Conservation (phyloP, 1,140 invertebrate species). For the Pemphigus obesinymphae region DNA sequence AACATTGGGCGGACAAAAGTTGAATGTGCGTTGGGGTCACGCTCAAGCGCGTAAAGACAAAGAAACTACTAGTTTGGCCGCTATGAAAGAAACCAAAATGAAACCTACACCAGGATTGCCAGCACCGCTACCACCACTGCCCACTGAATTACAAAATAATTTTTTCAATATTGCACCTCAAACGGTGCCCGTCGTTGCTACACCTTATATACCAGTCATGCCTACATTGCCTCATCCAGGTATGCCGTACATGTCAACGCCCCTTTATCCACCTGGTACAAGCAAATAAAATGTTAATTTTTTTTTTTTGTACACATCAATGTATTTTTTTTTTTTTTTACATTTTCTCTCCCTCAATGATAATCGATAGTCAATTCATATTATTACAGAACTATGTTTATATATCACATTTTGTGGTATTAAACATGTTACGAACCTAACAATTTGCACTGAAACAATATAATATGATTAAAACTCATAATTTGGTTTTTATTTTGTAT, state of each 20-base stretch:
- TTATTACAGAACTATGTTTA: background rate
- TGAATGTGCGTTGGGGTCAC: conserved; percentile 96
- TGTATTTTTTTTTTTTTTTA: background rate
- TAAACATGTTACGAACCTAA: too few species aligned
- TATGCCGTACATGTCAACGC: conserved; percentile 49
- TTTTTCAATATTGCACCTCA: conserved; percentile 68
- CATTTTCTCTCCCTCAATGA: background rate
- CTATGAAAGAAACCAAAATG: conserved; percentile 53
- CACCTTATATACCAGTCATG: conserved; percentile 52
- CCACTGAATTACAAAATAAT: conserved; percentile 71
- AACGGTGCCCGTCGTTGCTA: conserved; percentile 47
- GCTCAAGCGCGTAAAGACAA: conserved; percentile 66
- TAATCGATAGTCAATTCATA: background rate
- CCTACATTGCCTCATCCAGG: conserved; percentile 55
- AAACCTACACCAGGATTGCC: conserved; percentile 86
- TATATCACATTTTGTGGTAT: background rate
- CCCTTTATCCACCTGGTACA: conserved; percentile 58
- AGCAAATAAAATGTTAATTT: conserved; percentile 11
- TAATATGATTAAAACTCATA: too few species aligned
- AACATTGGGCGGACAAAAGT: conserved; percentile 75
- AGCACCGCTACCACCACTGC: conserved; percentile 70
- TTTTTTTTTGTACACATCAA: background rate
- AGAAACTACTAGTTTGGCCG: conserved; percentile 43
- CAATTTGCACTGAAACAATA: too few species aligned
- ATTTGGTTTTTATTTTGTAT: too few species aligned